Conservation (phyloP, 2,113 vertebrate species). For the Emberiza fucata region DNA sequence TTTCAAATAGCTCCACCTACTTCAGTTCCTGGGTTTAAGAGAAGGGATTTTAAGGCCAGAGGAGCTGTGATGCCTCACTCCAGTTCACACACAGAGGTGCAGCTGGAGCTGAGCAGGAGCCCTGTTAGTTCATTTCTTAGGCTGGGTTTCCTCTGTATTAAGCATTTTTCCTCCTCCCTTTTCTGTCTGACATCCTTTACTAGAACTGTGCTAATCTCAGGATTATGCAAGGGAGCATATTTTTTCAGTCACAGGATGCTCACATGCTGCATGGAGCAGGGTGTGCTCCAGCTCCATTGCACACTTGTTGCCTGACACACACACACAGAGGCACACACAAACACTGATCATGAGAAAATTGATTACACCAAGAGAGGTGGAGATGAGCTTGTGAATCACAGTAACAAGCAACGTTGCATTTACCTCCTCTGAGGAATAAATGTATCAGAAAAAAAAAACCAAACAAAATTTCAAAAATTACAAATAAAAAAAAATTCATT, state of each 20-base stretch:
- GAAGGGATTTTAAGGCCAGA: background rate
- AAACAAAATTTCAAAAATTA: background rate
- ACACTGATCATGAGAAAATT: background rate
- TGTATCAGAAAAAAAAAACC: background rate
- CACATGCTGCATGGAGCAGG: conserved; percentile 5
- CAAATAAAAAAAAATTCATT: background rate
- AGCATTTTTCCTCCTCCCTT: background rate
- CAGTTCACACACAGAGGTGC: background rate
- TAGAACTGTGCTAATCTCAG: conserved; percentile 44
- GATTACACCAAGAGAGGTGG: background rate
- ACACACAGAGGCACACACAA: too few species aligned
- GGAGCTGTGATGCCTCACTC: background rate
- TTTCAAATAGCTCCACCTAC: conserved; percentile 11
- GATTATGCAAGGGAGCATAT: conserved; percentile 49
- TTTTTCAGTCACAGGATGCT: conserved; percentile 65
- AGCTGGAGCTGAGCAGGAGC: background rate
- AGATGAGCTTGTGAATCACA: background rate
- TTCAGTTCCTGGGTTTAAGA: background rate
- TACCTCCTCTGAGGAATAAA: background rate
- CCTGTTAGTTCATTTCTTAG: background rate
- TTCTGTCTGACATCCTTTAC: conserved; percentile 23
- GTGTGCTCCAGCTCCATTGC: background rate
- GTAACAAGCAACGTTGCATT: accelerated
- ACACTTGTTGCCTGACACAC: background rate
- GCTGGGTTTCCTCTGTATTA: background rate